Evolutionary conservation across 1,140 invertebrate genomes (phyloP), one percentile per base, ranked within the genome.

Genomic region (Drosophila funebris): DNA sequence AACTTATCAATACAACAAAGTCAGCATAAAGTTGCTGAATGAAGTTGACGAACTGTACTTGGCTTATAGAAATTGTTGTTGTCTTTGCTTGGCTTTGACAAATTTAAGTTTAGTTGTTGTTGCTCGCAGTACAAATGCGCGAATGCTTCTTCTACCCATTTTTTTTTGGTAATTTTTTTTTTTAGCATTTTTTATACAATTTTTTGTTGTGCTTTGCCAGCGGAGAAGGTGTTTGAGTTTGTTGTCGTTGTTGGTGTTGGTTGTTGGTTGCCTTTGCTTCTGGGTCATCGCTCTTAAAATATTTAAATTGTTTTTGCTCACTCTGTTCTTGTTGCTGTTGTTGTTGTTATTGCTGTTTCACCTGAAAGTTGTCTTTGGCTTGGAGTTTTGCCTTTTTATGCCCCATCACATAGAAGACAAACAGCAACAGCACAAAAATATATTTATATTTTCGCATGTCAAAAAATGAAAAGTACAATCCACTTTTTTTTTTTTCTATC

Each of bases 231-330:
- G 80, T 84, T 84, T 72, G 76, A 56, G 63, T 60, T 82, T 64
- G 58, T 58, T 70, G 64, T 66, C 61, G 37, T 70, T 73, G 60
- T 54, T 71, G 33, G 53, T 69, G 48, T 54, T 39, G 62, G 48
- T 54, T 39, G 62, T 4, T 44, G 27, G 20, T 43, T 58, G 63
- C 37, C 81, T 81, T 48, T 75, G 78, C 82, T 85, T 88, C 72
- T 87, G 82, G 82, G 83, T 87, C 82, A 87, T 87, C 82, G 82
- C 83, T 87, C 82, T 87, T 76, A 87, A 88, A 88, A 88, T 87
- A 87, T 87, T 87, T 88, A 83, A 87, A 87, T 87, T 84, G 83
- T 85, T 80, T 78, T 77, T 73, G 71, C 54, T 84, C 72, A 70
- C 74, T 44, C 54, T 77, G 73, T 66, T 73, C 50, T 71, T 41